phyloP scores from a whole-genome alignment of 1,140 invertebrate genomes.

The Penaeus vannamei region DNA sequence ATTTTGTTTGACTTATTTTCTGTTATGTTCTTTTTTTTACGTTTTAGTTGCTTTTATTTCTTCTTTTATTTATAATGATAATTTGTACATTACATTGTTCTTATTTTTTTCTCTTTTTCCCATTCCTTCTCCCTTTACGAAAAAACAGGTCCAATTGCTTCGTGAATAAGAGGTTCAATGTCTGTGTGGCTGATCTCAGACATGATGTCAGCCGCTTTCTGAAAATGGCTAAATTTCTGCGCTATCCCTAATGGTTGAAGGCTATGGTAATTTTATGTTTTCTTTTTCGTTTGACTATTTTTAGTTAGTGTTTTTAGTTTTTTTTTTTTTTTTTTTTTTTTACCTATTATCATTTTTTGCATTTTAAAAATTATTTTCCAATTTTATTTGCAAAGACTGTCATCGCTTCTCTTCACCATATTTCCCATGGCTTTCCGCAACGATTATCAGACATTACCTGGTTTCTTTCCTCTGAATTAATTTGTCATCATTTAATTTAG shows the following conservation, averaged over 20 bases:
- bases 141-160: conserved; percentile 29
- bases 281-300: no score
- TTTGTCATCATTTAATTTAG: background rate
- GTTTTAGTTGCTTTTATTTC: background rate
- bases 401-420: no score
- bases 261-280: background rate
- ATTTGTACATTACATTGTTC: background rate
- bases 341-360: no score
- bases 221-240: background rate
- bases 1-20: background rate
- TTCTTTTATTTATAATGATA: background rate
- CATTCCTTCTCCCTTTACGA: background rate
- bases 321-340: no score
- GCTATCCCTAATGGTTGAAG: background rate
- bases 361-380: no score
- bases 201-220: background rate
- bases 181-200: background rate
- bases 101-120: background rate
- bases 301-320: no score
- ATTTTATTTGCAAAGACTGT: no score
- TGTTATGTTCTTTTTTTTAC: background rate
- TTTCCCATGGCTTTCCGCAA: no score
- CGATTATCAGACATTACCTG: no score
- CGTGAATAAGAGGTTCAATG: background rate
- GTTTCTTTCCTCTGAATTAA: no score